A percentile compares a stretch with the other conserved stretches of the same genome.
Conservation (phyloP, 2,888 invertebrate species). For the Micoletzkya japonica region DNA sequence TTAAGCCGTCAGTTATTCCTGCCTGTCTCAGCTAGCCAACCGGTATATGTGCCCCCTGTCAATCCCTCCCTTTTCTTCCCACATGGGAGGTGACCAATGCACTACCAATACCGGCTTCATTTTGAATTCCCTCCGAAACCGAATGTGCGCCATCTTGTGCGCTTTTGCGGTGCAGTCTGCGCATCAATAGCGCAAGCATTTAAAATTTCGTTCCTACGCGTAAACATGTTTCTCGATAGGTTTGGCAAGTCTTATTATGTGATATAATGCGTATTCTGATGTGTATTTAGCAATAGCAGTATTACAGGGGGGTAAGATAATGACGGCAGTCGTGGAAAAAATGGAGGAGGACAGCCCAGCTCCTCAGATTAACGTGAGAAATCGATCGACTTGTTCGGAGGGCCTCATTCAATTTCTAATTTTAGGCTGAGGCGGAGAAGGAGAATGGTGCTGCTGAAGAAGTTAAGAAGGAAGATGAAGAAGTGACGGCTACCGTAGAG, state of each 20-base stretch:
- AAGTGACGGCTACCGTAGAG: background rate
- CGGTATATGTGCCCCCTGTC: too few species aligned
- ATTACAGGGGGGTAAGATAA: background rate
- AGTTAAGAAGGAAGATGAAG: conserved; percentile 3
- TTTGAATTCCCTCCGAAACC: too few species aligned
- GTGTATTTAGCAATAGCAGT: background rate
- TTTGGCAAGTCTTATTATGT: background rate
- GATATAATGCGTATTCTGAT: background rate
- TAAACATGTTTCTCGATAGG: background rate
- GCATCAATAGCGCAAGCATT: too few species aligned
- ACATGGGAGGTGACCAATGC: too few species aligned
- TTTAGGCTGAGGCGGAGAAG: background rate
- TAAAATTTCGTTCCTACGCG: too few species aligned
- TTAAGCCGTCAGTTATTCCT: too few species aligned
- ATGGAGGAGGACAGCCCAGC: background rate
- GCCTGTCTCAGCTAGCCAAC: too few species aligned
- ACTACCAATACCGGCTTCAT: too few species aligned
- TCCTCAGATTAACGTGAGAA: too few species aligned
- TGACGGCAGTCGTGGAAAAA: background rate
- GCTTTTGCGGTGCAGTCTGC: too few species aligned
- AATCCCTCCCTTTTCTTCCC: too few species aligned
- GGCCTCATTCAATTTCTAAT: background rate
- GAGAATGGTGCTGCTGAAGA: background rate
- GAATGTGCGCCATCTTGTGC: too few species aligned
- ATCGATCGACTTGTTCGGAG: background rate